Percentiles rank a stretch among this genome's conserved stretches.
These are phyloP conservation scores for Leptobrachium ailaonicum DNA, from an alignment of 2,113 vertebrate species.

Conservation along the genomic window DNA sequence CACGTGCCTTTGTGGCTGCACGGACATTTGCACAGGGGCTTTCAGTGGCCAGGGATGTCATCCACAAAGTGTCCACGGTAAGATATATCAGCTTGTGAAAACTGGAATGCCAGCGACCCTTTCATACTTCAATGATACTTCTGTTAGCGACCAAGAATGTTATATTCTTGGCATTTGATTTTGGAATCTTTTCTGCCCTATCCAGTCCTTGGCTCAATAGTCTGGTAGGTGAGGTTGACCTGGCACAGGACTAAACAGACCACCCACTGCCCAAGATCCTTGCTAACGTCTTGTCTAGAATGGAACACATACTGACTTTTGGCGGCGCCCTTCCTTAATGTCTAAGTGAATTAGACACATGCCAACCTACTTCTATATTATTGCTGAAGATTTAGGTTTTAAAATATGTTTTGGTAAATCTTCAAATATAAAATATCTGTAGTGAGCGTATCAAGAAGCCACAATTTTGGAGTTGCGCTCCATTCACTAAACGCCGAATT, in stretches of 20 bases:
- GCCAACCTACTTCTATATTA: too few species aligned
- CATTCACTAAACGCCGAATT: too few species aligned
- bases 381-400: too few species aligned
- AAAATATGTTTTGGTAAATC: too few species aligned
- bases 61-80: slow-evolving; percentile 86
- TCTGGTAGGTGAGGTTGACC: not conserved
- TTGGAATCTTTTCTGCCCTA: not conserved
- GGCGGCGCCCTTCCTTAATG: not conserved
- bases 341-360: not conserved
- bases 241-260: slow-evolving; percentile 17
- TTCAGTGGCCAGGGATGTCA: slow-evolving; percentile 79
- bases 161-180: not conserved
- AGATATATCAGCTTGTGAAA: slow-evolving; percentile 52
- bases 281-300: not conserved
- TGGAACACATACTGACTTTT: not conserved
- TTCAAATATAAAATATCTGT: too few species aligned
- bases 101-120: not conserved
- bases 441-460: too few species aligned
- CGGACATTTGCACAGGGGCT: slow-evolving; percentile 90
- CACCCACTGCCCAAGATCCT: not conserved
- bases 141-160: not conserved
- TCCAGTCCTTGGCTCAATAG: not conserved
- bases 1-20: slow-evolving; percentile 84
- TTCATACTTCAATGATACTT: not conserved
- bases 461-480: too few species aligned